Evolutionary conservation across 2,113 vertebrate species (phyloP).

Genomic region (Litocranius walleri): DNA sequence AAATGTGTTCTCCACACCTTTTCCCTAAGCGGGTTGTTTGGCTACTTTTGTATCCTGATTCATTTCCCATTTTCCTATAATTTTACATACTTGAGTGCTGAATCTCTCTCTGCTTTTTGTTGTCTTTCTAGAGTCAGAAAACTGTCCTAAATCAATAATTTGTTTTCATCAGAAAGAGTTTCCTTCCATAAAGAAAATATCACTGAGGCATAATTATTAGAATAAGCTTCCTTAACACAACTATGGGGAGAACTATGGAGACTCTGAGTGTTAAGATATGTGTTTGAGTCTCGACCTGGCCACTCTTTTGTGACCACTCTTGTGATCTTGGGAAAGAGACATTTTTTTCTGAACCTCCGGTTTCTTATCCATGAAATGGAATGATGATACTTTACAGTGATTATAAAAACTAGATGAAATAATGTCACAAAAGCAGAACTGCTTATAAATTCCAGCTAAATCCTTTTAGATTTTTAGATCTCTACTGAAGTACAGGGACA

Average conservation of each 20-base stretch:
- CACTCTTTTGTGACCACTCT: background rate
- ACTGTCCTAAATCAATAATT: background rate
- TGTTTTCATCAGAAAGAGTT: background rate
- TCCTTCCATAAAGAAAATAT: background rate
- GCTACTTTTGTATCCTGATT: background rate
- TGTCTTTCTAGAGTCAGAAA: background rate
- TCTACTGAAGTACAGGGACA: background rate
- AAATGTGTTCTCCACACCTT: background rate
- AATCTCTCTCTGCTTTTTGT: background rate
- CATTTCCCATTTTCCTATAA: background rate
- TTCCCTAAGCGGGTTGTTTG: background rate
- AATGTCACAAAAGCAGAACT: background rate
- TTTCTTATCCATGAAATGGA: background rate
- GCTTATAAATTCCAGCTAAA: background rate
- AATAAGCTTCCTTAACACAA: background rate
- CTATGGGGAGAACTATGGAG: background rate
- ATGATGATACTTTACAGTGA: background rate
- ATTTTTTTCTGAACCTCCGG: background rate
- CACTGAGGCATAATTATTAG: background rate
- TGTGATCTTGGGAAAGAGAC: background rate
- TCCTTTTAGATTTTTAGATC: background rate
- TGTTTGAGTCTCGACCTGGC: background rate
- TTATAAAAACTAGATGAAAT: background rate
- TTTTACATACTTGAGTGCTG: background rate
- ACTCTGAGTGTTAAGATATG: background rate